phyloP scores from a whole-genome alignment of 2,888 invertebrate species.

The Amaurobius ferox region DNA sequence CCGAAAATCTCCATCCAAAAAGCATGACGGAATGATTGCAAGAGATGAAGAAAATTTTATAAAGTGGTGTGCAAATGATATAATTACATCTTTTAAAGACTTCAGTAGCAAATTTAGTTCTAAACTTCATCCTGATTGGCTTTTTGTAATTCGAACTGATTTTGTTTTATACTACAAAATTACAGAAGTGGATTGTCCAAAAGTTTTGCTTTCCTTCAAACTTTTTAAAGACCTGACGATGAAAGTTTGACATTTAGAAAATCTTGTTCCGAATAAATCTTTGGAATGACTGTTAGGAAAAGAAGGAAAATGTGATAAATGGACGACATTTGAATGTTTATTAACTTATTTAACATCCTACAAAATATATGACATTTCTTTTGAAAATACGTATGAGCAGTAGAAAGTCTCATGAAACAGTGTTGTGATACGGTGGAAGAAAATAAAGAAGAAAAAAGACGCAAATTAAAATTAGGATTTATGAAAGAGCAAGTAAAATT shows the following conservation, averaged over 20 bases:
- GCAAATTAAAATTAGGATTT: too few species aligned
- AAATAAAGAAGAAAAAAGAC: too few species aligned
- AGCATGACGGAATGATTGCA: background rate
- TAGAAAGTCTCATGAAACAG: too few species aligned
- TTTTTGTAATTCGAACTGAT: background rate
- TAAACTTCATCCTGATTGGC: background rate
- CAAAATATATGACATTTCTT: too few species aligned
- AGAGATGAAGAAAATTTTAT: background rate
- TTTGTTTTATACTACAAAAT: background rate
- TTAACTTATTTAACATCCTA: too few species aligned
- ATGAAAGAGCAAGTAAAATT: too few species aligned
- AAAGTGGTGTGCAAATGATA: background rate
- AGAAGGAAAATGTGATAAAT: too few species aligned
- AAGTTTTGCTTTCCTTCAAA: background rate
- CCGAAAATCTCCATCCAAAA: background rate
- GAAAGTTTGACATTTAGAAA: background rate
- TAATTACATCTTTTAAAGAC: background rate
- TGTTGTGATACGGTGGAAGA: too few species aligned
- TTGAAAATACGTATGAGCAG: too few species aligned
- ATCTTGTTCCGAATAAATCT: background rate
- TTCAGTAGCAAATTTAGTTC: background rate
- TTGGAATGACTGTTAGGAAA: too few species aligned
- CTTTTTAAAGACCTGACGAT: background rate
- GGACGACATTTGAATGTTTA: too few species aligned
- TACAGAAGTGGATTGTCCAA: background rate